These are phyloP conservation scores for Phalloptychus januarius DNA, from an alignment of 2,797 vertebrate species.

Conservation along the genomic window DNA sequence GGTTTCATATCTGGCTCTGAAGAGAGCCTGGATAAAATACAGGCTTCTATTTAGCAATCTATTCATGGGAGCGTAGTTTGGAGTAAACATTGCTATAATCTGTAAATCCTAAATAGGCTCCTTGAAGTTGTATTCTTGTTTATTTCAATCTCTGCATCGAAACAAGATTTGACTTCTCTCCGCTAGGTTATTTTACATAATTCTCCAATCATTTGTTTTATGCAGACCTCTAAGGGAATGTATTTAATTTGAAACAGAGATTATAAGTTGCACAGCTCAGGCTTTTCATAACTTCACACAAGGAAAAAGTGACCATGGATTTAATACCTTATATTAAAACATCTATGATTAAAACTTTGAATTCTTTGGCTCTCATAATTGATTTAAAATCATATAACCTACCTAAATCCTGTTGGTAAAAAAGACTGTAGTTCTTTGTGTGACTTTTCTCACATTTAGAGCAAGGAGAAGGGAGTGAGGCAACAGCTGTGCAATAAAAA, in stretches of 20 bases:
- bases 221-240: not conserved
- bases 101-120: slow-evolving; percentile 55
- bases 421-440: slow-evolving; percentile 46
- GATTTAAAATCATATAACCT: slow-evolving; percentile 56
- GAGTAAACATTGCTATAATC: slow-evolving; percentile 69
- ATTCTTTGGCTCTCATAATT: slow-evolving; percentile 24
- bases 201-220: not conserved
- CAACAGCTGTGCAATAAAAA: slow-evolving; percentile 74
- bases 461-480: slow-evolving; percentile 45
- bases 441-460: slow-evolving; percentile 64
- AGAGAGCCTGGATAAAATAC: slow-evolving; percentile 60
- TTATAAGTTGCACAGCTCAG: slow-evolving; percentile 10
- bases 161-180: slow-evolving; percentile 13
- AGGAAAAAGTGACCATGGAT: slow-evolving; percentile 58
- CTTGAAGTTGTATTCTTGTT: slow-evolving; percentile 23
- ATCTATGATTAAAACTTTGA: slow-evolving; percentile 59
- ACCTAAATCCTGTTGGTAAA: slow-evolving; percentile 52
- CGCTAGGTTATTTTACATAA: slow-evolving; percentile 1
- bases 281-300: slow-evolving; percentile 25
- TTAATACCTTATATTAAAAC: slow-evolving; percentile 57
- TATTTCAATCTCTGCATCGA: slow-evolving; percentile 17
- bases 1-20: slow-evolving; percentile 62
- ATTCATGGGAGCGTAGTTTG: slow-evolving; percentile 63
- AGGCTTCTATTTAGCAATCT: slow-evolving; percentile 70
- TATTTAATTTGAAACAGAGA: not conserved